Evolutionary conservation across 2,113 vertebrate species (phyloP).

Genomic region (Syngnathus typhle): DNA sequence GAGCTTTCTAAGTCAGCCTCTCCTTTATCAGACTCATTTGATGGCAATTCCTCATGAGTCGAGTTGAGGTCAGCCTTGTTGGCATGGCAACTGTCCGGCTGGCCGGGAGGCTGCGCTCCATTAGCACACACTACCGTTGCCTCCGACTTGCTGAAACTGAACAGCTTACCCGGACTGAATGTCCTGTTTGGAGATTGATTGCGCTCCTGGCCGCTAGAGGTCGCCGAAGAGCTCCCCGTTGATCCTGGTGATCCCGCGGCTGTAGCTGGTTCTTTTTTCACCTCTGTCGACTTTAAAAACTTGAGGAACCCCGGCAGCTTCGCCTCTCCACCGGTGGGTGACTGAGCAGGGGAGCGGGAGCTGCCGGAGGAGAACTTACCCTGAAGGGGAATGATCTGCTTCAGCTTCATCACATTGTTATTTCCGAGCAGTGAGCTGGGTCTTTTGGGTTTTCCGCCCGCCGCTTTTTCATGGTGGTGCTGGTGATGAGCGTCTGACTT

Average conservation of each 20-base stretch:
- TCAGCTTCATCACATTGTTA: conserved; percentile 89
- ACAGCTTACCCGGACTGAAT: conserved; percentile 84
- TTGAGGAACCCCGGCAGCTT: conserved; percentile 87
- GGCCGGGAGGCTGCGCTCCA: conserved; percentile 59
- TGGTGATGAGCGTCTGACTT: conserved; percentile 62
- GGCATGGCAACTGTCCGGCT: conserved; percentile 37
- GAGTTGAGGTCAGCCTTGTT: conserved; percentile 61
- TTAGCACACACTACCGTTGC: conserved; percentile 69
- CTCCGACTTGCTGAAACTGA: conserved; percentile 79
- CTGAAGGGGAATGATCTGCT: conserved; percentile 90
- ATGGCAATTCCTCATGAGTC: conserved; percentile 53
- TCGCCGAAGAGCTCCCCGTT: conserved; percentile 3
- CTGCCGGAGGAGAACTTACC: conserved; percentile 78
- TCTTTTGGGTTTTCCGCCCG: conserved; percentile 78
- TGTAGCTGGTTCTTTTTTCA: conserved; percentile 66
- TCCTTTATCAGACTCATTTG: conserved; percentile 53
- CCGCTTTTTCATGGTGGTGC: conserved; percentile 69
- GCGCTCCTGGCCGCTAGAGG: conserved; percentile 68
- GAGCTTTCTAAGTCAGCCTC: conserved; percentile 52
- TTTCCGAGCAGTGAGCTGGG: conserved; percentile 85
- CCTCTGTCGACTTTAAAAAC: conserved; percentile 83
- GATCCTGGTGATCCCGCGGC: conserved; percentile 47
- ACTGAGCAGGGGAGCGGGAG: conserved; percentile 75
- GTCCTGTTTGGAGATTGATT: conserved; percentile 85
- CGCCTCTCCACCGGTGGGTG: conserved; percentile 79